These are phyloP conservation scores for Macaca fascicularis DNA, from an alignment of 2,113 vertebrate species.

Conservation along the genomic window DNA sequence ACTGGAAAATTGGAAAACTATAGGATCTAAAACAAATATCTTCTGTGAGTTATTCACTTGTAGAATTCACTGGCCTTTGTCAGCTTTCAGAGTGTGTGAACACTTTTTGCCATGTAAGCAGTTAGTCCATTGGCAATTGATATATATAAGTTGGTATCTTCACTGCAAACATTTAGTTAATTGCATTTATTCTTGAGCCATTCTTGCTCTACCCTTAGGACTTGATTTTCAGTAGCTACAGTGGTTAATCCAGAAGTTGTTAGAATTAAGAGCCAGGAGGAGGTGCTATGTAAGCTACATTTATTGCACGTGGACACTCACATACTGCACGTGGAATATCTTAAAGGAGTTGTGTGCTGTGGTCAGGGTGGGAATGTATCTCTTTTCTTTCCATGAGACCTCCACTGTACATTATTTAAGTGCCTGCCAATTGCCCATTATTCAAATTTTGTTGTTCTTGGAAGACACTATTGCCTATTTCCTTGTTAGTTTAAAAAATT, in stretches of 20 bases:
- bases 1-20: neutral
- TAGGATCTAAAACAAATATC: neutral
- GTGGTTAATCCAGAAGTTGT: neutral
- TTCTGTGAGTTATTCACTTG: neutral
- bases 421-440: neutral
- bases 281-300: neutral
- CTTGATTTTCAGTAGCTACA: neutral
- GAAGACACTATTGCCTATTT: neutral
- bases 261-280: neutral
- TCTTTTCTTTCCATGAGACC: neutral
- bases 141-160: neutral
- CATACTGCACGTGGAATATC: neutral
- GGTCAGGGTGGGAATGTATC: neutral
- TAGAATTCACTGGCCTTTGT: neutral
- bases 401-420: neutral
- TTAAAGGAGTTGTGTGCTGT: neutral
- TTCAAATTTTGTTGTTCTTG: neutral
- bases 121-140: neutral
- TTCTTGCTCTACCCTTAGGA: neutral
- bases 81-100: neutral
- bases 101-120: neutral
- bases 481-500: neutral
- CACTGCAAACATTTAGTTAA: neutral
- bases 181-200: neutral
- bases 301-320: too few relatives aligned